A percentile compares a stretch with the other conserved stretches of the same genome.
These are phyloP conservation scores for Gryon sp. DNA, from an alignment of 1,140 invertebrate species.

Conservation along the genomic window DNA sequence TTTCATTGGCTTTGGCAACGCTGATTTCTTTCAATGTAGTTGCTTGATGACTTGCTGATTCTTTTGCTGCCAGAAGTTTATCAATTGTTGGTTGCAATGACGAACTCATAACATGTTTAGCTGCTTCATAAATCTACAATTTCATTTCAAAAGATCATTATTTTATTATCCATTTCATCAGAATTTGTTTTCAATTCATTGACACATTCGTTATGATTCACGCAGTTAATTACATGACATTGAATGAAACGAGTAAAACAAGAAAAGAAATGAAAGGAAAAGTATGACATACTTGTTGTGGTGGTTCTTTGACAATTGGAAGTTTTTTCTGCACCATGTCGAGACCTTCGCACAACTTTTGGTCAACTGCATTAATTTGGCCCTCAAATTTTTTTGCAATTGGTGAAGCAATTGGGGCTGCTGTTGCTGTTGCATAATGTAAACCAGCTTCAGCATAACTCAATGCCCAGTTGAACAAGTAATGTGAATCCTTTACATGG, in stretches of 20 bases:
- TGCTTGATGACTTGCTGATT: slow-evolving; percentile 83
- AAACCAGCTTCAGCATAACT: slow-evolving; percentile 77
- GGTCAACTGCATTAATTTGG: slow-evolving; percentile 78
- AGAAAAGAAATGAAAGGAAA: slow-evolving; percentile 11
- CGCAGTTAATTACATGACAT: too few species aligned
- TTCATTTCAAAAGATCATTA: not conserved
- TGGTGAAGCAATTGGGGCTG: slow-evolving; percentile 73
- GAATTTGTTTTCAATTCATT: too few species aligned
- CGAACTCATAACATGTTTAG: slow-evolving; percentile 83
- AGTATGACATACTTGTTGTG: slow-evolving; percentile 72
- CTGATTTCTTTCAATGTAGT: slow-evolving; percentile 84
- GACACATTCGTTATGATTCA: too few species aligned
- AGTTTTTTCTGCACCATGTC: slow-evolving; percentile 79
- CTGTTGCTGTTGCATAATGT: slow-evolving; percentile 74
- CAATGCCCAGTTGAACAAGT: slow-evolving; percentile 78
- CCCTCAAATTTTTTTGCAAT: slow-evolving; percentile 78
- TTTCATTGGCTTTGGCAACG: slow-evolving; percentile 85
- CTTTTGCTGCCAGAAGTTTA: slow-evolving; percentile 81
- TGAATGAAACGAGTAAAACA: not conserved
- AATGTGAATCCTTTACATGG: slow-evolving; percentile 81
- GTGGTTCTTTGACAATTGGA: slow-evolving; percentile 79
- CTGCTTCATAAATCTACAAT: slow-evolving; percentile 84
- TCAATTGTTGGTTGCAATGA: slow-evolving; percentile 83
- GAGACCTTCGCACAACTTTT: slow-evolving; percentile 79
- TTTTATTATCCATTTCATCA: too few species aligned